Evolutionary conservation across 2,113 vertebrate genomes (phyloP), one percentile per base, ranked within the genome.

Genomic region (Callorhinus ursinus): DNA sequence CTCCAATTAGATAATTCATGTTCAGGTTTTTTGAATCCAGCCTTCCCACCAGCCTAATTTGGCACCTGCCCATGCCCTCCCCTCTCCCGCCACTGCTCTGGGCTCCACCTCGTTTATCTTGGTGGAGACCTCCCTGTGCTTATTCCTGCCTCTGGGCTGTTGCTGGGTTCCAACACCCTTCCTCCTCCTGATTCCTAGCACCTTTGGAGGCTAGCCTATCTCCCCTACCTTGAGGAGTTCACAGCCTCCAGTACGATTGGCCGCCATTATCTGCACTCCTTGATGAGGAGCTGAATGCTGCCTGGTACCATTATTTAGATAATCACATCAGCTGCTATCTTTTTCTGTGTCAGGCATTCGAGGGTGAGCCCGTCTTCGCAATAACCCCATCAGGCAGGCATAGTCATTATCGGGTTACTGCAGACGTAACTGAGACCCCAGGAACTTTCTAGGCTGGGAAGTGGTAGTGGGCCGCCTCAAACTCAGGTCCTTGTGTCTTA

Each of bases 1-100:
- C 72, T 93, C 93, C 93, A 90, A 67, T 93, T 90, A 97, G 85
- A 93, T 31, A 86, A 97, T 19, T 57, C 51, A 46, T 6, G 21
- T 81, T 93, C 77, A 31, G 77, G 77, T 82, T 90, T 95, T 96
- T 95, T 93, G 88, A 95, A 55, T 24, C 46, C 1, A 39, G 76
- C 63, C 80, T 94, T 96, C 88, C 90, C 92, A 85, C 65, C 69
- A 36, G 83, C 90, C 88, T 82, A 26, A 69, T 65, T 14, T 39
- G 0, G 80, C 86, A 86, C 59, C 81, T 93, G 83, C 71, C 36
- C 51, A 36, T 33, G 33, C 67, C 86, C 61, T n/a, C 57, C 42
- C 69, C 24, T 0, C n/a, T 26, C 28, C 57, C 63, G 1, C 57
- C 1, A 6, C 67, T 61, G 18, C 59, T 36, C 13, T 15, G 7